Evolutionary conservation across 2,113 vertebrate species (phyloP).

Genomic region (Lanius collurio): DNA sequence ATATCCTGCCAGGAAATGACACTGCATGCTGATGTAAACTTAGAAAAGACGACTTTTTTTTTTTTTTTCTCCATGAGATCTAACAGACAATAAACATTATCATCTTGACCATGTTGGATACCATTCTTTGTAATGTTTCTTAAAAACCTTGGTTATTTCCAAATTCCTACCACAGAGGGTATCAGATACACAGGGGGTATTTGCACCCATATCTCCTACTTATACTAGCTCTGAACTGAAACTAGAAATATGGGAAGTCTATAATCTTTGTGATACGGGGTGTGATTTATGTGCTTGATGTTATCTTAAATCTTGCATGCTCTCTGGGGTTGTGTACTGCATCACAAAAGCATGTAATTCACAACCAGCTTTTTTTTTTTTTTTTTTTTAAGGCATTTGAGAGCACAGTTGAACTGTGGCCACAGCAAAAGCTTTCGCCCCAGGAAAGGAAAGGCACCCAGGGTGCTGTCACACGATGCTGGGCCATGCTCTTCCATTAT

Average conservation of each 20-base stretch:
- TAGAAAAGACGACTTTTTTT: not conserved
- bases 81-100: not conserved
- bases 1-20: slow-evolving; percentile 22
- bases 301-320: not conserved
- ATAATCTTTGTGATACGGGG: not conserved
- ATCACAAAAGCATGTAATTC: not conserved
- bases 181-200: not conserved
- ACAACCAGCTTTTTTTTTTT: not conserved
- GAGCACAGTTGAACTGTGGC: not conserved
- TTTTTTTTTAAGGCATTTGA: not conserved
- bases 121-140: not conserved
- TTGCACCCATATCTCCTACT: not conserved
- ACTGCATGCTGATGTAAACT: not conserved
- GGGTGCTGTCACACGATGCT: not conserved
- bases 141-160: not conserved
- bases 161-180: not conserved
- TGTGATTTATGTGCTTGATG: not conserved
- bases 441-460: not conserved
- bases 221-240: not conserved
- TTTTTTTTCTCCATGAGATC: not conserved
- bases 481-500: not conserved
- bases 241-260: not conserved
- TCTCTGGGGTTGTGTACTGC: not conserved
- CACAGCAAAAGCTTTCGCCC: not conserved
- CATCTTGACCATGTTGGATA: not conserved